Conservation (phyloP, 2,797 vertebrate genomes). For the Sandelia bainsii region DNA sequence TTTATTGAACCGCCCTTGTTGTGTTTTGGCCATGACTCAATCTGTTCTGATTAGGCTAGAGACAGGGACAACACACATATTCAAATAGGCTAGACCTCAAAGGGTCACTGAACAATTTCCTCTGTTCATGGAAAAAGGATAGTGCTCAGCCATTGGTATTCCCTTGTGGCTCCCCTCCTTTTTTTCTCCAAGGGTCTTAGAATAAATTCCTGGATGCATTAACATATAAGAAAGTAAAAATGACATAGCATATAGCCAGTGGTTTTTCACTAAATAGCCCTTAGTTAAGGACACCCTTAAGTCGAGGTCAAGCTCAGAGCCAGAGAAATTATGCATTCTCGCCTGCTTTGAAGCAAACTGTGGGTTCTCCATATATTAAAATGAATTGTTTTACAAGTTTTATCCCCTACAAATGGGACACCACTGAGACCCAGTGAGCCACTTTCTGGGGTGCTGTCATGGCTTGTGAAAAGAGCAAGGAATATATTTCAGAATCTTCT, state of each 20-base stretch:
- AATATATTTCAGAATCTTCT: constrained; percentile 66
- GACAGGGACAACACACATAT: constrained; percentile 72
- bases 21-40: constrained; percentile 73
- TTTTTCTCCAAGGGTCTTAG: constrained; percentile 59
- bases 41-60: constrained; percentile 71
- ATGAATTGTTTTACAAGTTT: constrained; percentile 77
- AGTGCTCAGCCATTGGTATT: constrained; percentile 71
- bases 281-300: constrained; percentile 78
- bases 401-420: constrained; percentile 73
- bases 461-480: constrained; percentile 48
- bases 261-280: constrained; percentile 73
- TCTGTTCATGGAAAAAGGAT: constrained; percentile 75
- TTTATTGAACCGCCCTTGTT: constrained; percentile 68
- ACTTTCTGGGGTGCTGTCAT: constrained; percentile 68
- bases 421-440: constrained; percentile 64
- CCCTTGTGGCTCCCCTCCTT: constrained; percentile 52
- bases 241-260: constrained; percentile 66
- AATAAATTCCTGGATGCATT: constrained; percentile 79
- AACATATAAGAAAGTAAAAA: constrained; percentile 80
- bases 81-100: constrained; percentile 73
- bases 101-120: constrained; percentile 78
- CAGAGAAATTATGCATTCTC: constrained; percentile 74
- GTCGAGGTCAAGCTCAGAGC: constrained; percentile 77
- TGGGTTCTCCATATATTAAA: constrained; percentile 73
- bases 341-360: constrained; percentile 55